Evolutionary conservation across 2,888 invertebrate species (phyloP), one percentile per base, ranked within the genome.

Genomic region (Margaritifera margaritifera): DNA sequence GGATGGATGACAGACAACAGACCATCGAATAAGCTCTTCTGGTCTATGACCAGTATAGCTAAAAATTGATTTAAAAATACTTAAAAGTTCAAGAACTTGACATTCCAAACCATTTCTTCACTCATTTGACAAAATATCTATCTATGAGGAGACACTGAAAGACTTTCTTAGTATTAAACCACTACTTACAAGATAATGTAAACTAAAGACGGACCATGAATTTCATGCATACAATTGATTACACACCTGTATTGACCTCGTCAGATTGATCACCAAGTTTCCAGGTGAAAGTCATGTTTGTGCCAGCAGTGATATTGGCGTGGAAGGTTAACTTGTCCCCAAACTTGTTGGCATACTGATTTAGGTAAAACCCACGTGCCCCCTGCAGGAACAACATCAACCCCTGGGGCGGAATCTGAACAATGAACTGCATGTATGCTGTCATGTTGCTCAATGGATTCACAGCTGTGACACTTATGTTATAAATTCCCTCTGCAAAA

Each of bases 201-300:
- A 11, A 42, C 42, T 42, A 2, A 42, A 42, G 42, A 11, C 15
- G 11, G 15, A 42, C 42, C 2, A 42, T 42, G 42, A 2, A 42
- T 42, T 11, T 42, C 42, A 31, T 8, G 8, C 8, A 31, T 31
- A 31, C 31, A 15, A 15, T 42, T 42, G 42, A 42, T 42, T 42
- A 42, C 42, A 1, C 62, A 74, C 74, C 74, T 67, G 71, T 66
- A 55, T 75, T 69, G 2, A 77, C 71, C 4, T 75, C 57, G 51
- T 83, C 83, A 19, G 80, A 79, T 61, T 85, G 80, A 70, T 88
- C 87, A 6, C 85, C 87, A 64, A 89, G 73, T 59, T 82, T 81
- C 89, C 89, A 89, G 68, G 82, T 82, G 71, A 80, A 87, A 11
- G 85, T 84, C 8, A 88, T 84, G 74, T 87, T 84, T 1, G 86